These are phyloP conservation scores for Girardinichthys multiradiatus DNA, from an alignment of 2,113 vertebrate species.

Conservation along the genomic window DNA sequence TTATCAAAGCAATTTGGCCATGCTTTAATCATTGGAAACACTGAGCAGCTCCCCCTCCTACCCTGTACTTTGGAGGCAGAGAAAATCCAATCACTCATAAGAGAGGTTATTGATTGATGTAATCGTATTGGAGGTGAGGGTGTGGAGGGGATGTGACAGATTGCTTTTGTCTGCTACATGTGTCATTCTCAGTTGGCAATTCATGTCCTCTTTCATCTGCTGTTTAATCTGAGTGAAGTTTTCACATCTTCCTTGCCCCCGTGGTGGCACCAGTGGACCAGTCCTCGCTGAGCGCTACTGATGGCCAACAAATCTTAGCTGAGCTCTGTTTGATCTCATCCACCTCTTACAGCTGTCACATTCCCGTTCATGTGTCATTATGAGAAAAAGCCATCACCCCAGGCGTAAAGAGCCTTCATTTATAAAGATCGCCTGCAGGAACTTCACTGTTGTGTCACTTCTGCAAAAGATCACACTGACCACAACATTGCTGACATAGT, in stretches of 20 bases:
- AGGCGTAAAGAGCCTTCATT: background rate
- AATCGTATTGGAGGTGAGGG: slow-evolving; percentile 84
- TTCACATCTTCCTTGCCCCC: slow-evolving; percentile 30
- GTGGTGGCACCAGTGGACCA: background rate
- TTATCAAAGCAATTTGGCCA: slow-evolving; percentile 83
- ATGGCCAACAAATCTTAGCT: slow-evolving; percentile 33
- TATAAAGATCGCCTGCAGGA: background rate
- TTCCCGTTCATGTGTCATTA: slow-evolving; percentile 8
- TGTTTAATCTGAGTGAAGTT: slow-evolving; percentile 74
- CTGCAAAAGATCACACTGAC: slow-evolving; percentile 9
- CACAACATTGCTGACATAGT: background rate
- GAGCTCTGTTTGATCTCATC: slow-evolving; percentile 50
- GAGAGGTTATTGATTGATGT: slow-evolving; percentile 85
- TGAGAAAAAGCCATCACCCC: background rate
- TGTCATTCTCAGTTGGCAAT: slow-evolving; percentile 78
- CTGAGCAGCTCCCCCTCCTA: slow-evolving; percentile 70
- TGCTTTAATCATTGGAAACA: slow-evolving; percentile 87
- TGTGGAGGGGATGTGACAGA: slow-evolving; percentile 76
- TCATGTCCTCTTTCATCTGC: slow-evolving; percentile 79
- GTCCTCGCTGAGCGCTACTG: background rate
- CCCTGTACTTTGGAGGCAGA: slow-evolving; percentile 66
- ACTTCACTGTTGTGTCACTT: background rate
- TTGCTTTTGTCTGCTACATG: slow-evolving; percentile 81
- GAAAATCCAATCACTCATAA: slow-evolving; percentile 86
- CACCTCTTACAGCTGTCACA: slow-evolving; percentile 31